These are phyloP conservation scores for Denticeps clupeoides DNA, from an alignment of 2,797 vertebrate species.

Conservation along the genomic window DNA sequence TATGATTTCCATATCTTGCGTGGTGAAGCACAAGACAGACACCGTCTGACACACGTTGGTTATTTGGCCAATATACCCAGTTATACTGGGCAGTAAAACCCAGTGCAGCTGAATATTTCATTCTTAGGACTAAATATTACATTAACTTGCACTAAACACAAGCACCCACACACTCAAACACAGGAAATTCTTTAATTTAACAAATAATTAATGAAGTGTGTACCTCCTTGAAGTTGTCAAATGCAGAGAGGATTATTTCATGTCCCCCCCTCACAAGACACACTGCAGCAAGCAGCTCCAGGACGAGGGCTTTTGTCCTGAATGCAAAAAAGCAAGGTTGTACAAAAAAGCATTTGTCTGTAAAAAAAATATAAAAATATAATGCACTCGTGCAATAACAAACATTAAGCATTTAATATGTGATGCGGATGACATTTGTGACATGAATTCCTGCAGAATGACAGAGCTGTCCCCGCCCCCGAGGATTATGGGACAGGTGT, in stretches of 20 bases:
- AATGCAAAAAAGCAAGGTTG: no score
- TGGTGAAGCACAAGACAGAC: not conserved
- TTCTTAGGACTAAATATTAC: conserved; percentile 53
- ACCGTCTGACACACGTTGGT: not conserved
- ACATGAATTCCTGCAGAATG: no score
- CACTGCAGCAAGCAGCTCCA: conserved; percentile 89
- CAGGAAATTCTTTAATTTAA: conserved; percentile 28
- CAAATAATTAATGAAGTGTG: no score
- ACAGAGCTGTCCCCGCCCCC: not conserved
- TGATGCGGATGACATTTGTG: no score
- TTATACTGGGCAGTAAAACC: no score
- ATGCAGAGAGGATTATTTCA: conserved; percentile 93
- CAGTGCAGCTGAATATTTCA: conserved; percentile 49
- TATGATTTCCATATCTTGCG: conserved; percentile 16
- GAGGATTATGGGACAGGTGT: conserved; percentile 7
- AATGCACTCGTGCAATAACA: no score
- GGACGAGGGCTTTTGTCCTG: conserved; percentile 94
- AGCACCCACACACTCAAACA: conserved; percentile 20
- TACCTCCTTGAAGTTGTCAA: conserved; percentile 99
- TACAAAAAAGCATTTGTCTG: no score
- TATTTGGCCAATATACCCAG: no score
- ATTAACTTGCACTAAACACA: conserved; percentile 40
- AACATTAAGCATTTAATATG: no score
- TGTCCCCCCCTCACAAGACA: conserved; percentile 95
- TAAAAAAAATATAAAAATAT: no score